Evolutionary conservation across 2,888 invertebrate species (phyloP).

Genomic region (Autographa pulchrina): DNA sequence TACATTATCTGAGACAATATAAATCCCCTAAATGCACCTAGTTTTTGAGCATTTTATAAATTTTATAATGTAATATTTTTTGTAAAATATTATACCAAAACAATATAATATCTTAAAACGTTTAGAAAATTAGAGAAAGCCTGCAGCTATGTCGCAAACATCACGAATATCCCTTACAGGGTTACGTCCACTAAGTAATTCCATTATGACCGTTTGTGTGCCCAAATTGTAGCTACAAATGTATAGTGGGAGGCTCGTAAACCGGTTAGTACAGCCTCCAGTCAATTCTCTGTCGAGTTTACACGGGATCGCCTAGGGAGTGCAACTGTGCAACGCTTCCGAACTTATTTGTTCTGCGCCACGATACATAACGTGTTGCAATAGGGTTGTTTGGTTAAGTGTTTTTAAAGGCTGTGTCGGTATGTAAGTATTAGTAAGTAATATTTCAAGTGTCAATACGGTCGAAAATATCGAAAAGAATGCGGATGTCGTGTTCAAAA

Average conservation of each 20-base stretch:
- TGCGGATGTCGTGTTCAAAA: not conserved
- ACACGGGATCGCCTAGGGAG: conserved; percentile 57
- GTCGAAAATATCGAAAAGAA: not conserved
- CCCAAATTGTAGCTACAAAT: conserved; percentile 47
- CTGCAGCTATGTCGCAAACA: conserved; percentile 30
- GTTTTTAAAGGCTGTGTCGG: conserved; percentile 4
- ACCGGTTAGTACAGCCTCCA: conserved; percentile 64
- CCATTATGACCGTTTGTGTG: conserved; percentile 55
- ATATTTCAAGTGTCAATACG: not conserved
- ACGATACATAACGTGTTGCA: conserved; percentile 26
- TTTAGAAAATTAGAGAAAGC: conserved; percentile 24
- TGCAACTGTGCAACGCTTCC: conserved; percentile 15
- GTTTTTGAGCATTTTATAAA: not conserved
- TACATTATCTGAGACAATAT: no score
- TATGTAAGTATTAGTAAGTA: no score
- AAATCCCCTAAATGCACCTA: no score
- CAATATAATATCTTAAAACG: conserved; percentile 4
- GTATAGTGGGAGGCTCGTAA: conserved; percentile 58
- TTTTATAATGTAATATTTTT: no score
- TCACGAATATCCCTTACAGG: conserved; percentile 42
- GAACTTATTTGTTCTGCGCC: conserved; percentile 29
- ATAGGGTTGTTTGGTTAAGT: conserved; percentile 9
- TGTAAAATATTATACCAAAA: not conserved
- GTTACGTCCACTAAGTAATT: conserved; percentile 57
- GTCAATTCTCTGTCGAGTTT: conserved; percentile 80